Evolutionary conservation across 2,888 invertebrate species (phyloP).

Genomic region (Reticulitermes lucifugus): DNA sequence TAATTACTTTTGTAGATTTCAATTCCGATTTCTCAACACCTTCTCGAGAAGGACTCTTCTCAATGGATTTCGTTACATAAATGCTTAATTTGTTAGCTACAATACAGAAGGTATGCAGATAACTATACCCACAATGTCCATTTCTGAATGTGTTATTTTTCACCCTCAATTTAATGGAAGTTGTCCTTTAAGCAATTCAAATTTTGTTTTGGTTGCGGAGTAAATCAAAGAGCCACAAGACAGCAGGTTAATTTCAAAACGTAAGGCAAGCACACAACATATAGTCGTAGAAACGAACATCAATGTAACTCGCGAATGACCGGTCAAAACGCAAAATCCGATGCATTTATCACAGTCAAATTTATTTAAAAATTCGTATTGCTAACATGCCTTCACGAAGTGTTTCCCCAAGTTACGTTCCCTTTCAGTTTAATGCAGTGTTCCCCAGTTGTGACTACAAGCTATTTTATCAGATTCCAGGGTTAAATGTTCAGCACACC

Average conservation of each 20-base stretch:
- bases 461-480: no score
- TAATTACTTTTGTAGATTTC: no score
- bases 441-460: no score
- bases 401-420: no score
- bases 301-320: slow-evolving; percentile 14
- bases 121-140: neutral
- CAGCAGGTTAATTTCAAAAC: slow-evolving; percentile 34
- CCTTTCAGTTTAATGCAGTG: no score
- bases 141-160: slow-evolving; percentile 8
- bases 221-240: slow-evolving; percentile 26
- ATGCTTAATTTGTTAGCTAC: no score
- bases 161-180: slow-evolving; percentile 15
- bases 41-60: no score
- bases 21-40: no score
- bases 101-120: neutral
- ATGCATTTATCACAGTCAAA: neutral
- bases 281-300: neutral
- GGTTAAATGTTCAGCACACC: no score
- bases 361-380: neutral
- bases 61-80: no score
- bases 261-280: neutral
- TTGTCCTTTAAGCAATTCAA: slow-evolving; percentile 33
- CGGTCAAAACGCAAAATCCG: slow-evolving; percentile 7
- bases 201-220: slow-evolving; percentile 34
- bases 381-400: no score